Evolutionary conservation across 2,888 invertebrate species (phyloP).

Genomic region (Noctua fimbriata): DNA sequence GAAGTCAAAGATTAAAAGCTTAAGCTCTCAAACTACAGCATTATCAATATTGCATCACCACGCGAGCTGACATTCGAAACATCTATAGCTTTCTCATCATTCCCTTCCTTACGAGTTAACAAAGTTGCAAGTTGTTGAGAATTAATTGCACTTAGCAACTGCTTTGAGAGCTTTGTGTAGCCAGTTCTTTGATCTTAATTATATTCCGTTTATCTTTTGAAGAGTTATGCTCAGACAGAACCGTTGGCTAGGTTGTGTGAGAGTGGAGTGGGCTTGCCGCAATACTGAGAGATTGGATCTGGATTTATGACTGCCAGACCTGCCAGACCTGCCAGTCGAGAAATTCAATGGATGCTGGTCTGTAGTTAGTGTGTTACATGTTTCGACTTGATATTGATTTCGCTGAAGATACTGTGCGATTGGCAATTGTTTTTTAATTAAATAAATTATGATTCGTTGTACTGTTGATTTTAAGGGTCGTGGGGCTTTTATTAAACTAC

Average conservation of each 20-base stretch:
- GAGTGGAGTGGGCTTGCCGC: slow-evolving; percentile 23
- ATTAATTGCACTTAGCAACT: slow-evolving; percentile 55
- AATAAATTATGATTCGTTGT: background rate
- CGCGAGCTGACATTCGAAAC: slow-evolving; percentile 8
- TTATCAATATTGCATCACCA: background rate
- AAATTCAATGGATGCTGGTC: slow-evolving; percentile 32
- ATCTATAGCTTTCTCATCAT: slow-evolving; percentile 14
- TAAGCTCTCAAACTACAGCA: background rate
- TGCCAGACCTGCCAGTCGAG: slow-evolving; percentile 2
- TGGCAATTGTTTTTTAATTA: slow-evolving; percentile 8
- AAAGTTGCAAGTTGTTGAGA: slow-evolving; percentile 42
- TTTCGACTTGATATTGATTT: slow-evolving; percentile 34
- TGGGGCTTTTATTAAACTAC: background rate
- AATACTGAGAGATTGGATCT: slow-evolving; percentile 42
- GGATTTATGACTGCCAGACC: slow-evolving; percentile 44
- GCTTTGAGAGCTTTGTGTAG: slow-evolving; percentile 36
- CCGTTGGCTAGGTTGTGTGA: slow-evolving; percentile 14
- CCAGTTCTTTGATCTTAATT: slow-evolving; percentile 40
- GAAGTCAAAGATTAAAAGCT: background rate
- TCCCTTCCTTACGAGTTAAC: background rate
- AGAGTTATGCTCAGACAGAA: slow-evolving; percentile 23
- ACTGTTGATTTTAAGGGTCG: background rate
- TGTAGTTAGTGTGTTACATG: slow-evolving; percentile 1
- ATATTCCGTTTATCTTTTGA: slow-evolving; percentile 47
- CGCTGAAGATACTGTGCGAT: background rate